Evolutionary conservation across 2,797 vertebrate genomes (phyloP), one percentile per base, ranked within the genome.

Genomic region (Xenentodon cancila): DNA sequence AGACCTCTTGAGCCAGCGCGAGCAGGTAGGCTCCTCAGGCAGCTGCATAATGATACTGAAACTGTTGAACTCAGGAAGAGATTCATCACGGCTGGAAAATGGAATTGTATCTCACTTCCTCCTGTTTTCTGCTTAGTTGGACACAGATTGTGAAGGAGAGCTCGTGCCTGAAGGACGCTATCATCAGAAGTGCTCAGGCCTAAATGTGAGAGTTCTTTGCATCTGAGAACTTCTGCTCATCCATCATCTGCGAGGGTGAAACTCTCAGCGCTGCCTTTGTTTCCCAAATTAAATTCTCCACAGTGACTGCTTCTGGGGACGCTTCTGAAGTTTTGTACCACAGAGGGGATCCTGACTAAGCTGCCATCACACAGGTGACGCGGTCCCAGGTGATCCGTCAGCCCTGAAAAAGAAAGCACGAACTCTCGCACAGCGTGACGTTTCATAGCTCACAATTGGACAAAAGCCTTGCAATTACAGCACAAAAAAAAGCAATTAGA

Each of bases 201-300:
- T 79, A 73, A 84, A 87, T 79, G 67, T 62, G 77, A 76, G 73
- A 83, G 64, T 79, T 83, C 73, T 84, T 74, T 86, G 86, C 82
- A 80, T 86, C 69, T 21, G 71, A 55, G 74, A 84, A 71, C 64
- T 71, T 47, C 9, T 1, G 68, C 77, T 88, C 85, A 89, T 91
- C 86, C 80, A 89, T 91, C 90, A 89, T 87, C 79, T 59, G 64
- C 22, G 30, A 69, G 75, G 84, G 57, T 60, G 71, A 82, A 82
- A 79, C 82, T 80, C 70, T 64, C 64, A 30, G 76, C 69, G 67
- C 61, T 22, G 67, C 68, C 80, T 84, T 60, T 65, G 79, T 73
- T 84, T 71, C 82, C 77, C 76, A 85, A 86, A 90, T 91, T 80
- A 90, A 89, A 87, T 88, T 85, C 85, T 85, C 85, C 81, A 82